These are phyloP conservation scores for Drosophila kanapiae DNA, from an alignment of 1,140 invertebrate genomes.

Conservation along the genomic window DNA sequence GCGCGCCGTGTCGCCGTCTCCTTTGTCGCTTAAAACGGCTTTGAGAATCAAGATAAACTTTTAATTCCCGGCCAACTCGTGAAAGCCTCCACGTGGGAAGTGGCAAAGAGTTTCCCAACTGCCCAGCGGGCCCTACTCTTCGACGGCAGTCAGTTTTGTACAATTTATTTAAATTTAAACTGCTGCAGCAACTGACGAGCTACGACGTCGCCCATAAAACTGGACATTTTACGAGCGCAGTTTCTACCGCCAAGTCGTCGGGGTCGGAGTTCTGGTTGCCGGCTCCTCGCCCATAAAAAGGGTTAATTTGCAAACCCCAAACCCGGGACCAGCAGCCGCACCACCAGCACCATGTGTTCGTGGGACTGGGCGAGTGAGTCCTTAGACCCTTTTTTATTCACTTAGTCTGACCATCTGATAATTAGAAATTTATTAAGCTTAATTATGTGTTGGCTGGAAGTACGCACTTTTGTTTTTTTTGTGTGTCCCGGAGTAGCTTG, in stretches of 20 bases:
- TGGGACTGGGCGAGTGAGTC: slow-evolving; percentile 42
- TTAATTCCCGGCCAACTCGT: slow-evolving; percentile 73
- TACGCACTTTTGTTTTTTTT: slow-evolving; percentile 68
- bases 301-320: slow-evolving; percentile 73
- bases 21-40: slow-evolving; percentile 78
- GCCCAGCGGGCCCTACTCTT: slow-evolving; percentile 8
- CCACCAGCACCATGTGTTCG: slow-evolving; percentile 55
- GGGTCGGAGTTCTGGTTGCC: slow-evolving; percentile 23
- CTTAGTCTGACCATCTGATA: slow-evolving; percentile 79
- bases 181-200: slow-evolving; percentile 56
- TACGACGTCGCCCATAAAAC: slow-evolving; percentile 60
- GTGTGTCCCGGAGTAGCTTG: slow-evolving; percentile 45
- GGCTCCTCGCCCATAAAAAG: slow-evolving; percentile 44
- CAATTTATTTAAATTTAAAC: slow-evolving; percentile 83
- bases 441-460: slow-evolving; percentile 79
- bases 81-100: slow-evolving; percentile 75
- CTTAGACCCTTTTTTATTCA: slow-evolving; percentile 75
- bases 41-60: slow-evolving; percentile 82
- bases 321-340: not conserved
- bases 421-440: slow-evolving; percentile 84
- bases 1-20: slow-evolving; percentile 59
- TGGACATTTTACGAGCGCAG: slow-evolving; percentile 68
- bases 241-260: slow-evolving; percentile 57
- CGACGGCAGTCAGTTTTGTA: slow-evolving; percentile 66
- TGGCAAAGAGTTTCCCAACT: slow-evolving; percentile 20